Base-by-base conservation (phyloP, 2,888 invertebrate genomes). In the Sarcophaga variegata region DNA sequence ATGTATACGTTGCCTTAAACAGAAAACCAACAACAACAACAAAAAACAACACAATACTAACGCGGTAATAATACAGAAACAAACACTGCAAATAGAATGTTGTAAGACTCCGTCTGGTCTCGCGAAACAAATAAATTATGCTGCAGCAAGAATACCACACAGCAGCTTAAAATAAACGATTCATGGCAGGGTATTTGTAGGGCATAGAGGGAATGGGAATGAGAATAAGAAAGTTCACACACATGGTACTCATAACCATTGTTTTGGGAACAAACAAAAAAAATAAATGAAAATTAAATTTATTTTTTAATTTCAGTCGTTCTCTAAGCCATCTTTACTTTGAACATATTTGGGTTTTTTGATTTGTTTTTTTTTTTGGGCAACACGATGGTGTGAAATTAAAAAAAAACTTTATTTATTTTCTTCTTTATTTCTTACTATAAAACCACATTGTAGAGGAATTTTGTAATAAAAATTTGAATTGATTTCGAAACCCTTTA, bases 71-170 rank as follows among this genome's bases (percentile, higher is more conserved):
- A 54, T 20, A n/a, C 25, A 72, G 49, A 49, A 67, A 74, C 60
- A 70, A 70, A 69, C 11, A 59, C 22, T 59, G 3, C 12, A 37
- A 47, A 74, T 49, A 54, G 59, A 37, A 67, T 69, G 20, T 63
- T 78, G 14, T 20, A 67, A 79, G 88, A 88, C 88, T 88, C 88
- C 88, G 71, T 47, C 83, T 82, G 82, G 88, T 88, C 88, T 88
- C 83, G 85, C 83, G 78, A 64, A 81, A 83, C 87, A 81, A 81
- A 88, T 88, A 88, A 88, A 88, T 88, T 82, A 83, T 71, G 75
- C 80, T 85, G 86, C 86, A 78, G 83, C 74, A 83, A 81, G 77
- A 71, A 25, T 63, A 71, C 67, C 49, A 37, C 47, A 80, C n/a
- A n/a, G 20, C 64, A 75, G 72, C 45, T 74, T 47, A 60, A 54